Percentiles rank a stretch among this genome's conserved stretches.
These are phyloP conservation scores for Acanthurus tractus DNA, from an alignment of 2,797 vertebrate species.

Conservation along the genomic window DNA sequence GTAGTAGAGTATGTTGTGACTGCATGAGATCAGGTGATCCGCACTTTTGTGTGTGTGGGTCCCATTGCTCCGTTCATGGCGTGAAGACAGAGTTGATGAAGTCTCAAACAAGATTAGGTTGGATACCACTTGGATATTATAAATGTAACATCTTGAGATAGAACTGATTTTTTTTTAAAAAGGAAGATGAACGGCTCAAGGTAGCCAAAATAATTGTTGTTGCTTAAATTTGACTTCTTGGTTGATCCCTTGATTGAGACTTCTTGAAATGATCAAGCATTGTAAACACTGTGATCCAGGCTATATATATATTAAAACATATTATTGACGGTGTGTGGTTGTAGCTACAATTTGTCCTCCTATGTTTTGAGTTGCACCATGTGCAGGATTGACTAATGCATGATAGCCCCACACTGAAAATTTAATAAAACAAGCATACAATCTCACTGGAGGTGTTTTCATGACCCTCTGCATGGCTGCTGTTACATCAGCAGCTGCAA, in stretches of 20 bases:
- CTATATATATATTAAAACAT: slow-evolving; percentile 7
- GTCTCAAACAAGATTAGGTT: no score
- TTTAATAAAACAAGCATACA: slow-evolving; percentile 26
- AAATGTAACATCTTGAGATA: no score
- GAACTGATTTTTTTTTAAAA: no score
- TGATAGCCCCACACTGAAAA: slow-evolving; percentile 10
- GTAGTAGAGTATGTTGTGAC: slow-evolving; percentile 67
- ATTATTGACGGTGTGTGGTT: slow-evolving; percentile 6
- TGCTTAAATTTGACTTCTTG: no score
- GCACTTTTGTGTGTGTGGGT: neutral
- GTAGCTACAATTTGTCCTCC: slow-evolving; percentile 1
- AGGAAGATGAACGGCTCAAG: no score
- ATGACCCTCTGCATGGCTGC: slow-evolving; percentile 56
- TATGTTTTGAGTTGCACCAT: slow-evolving; percentile 26
- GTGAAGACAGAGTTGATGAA: neutral
- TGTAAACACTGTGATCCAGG: neutral
- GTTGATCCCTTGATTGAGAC: no score
- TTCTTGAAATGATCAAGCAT: neutral
- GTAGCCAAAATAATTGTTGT: no score
- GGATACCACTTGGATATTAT: no score
- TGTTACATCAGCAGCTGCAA: slow-evolving; percentile 69
- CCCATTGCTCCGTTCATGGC: slow-evolving; percentile 1
- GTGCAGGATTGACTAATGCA: slow-evolving; percentile 35
- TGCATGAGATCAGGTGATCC: slow-evolving; percentile 69
- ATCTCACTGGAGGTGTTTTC: slow-evolving; percentile 33